These are phyloP conservation scores for Oncorhynchus tshawytscha DNA, from an alignment of 2,113 vertebrate species.

Conservation along the genomic window DNA sequence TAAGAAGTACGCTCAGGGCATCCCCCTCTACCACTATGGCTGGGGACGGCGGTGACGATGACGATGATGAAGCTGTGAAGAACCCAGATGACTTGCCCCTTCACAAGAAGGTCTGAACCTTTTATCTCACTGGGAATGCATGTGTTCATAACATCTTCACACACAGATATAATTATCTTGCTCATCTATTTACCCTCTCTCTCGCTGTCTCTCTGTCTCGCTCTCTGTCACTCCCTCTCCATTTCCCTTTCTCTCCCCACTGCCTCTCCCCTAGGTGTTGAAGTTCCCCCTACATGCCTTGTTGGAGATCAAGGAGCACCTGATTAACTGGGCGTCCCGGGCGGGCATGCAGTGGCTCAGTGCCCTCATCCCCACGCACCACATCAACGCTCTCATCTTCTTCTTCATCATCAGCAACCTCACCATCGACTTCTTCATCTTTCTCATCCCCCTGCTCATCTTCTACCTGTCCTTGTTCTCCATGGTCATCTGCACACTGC, in stretches of 20 bases:
- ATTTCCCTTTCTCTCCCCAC: not conserved
- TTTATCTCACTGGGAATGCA: not conserved
- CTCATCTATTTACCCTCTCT: not conserved
- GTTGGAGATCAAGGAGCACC: constrained; percentile 93
- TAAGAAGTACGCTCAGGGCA: constrained; percentile 90
- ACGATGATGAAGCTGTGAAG: constrained; percentile 81
- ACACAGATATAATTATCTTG: not conserved
- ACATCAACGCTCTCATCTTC: constrained; percentile 94
- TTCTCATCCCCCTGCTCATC: constrained; percentile 88
- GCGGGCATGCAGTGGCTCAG: constrained; percentile 98
- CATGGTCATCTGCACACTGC: constrained; percentile 96
- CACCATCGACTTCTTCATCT: constrained; percentile 93
- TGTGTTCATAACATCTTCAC: not conserved
- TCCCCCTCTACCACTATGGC: constrained; percentile 78
- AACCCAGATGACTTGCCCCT: constrained; percentile 89
- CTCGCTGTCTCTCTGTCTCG: not conserved
- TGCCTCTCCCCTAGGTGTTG: constrained; percentile 74
- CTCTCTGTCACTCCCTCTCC: too few species aligned
- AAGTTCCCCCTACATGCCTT: constrained; percentile 92
- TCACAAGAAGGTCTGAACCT: constrained; percentile 80
- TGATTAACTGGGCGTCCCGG: constrained; percentile 93
- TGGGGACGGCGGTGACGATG: constrained; percentile 55
- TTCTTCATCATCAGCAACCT: constrained; percentile 99
- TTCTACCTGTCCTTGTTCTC: constrained; percentile 96
- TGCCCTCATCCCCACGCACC: constrained; percentile 91